These are phyloP conservation scores for Cyphomyrus plagiostoma DNA, from an alignment of 2,113 vertebrate species.

Conservation along the genomic window DNA sequence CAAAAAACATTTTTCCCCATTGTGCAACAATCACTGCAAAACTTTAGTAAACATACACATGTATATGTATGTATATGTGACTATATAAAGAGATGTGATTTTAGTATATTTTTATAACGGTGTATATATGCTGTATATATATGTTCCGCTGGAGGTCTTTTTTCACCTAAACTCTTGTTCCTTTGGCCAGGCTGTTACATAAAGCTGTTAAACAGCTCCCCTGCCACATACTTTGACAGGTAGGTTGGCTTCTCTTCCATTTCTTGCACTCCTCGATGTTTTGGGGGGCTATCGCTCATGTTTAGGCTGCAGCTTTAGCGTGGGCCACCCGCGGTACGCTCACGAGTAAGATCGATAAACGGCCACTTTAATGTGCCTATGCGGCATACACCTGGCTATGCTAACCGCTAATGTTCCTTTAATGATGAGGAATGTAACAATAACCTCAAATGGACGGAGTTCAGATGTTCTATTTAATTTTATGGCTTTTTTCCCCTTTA, in stretches of 20 bases:
- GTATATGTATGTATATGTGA: background rate
- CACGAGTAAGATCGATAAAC: background rate
- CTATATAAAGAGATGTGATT: background rate
- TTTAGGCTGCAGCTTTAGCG: background rate
- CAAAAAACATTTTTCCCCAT: background rate
- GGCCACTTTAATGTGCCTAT: background rate
- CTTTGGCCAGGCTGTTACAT: background rate
- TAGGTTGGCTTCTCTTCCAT: background rate
- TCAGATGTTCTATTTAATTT: background rate
- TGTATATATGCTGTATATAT: background rate
- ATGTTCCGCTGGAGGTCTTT: background rate
- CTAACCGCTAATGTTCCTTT: background rate
- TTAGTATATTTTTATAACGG: background rate
- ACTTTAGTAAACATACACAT: background rate
- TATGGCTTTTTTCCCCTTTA: background rate
- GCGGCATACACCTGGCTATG: background rate
- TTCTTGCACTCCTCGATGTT: background rate
- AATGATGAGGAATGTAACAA: background rate
- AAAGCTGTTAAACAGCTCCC: background rate
- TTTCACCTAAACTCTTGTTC: background rate
- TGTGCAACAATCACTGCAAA: background rate
- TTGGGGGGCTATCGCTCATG: background rate
- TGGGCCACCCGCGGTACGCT: background rate
- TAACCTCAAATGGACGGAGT: background rate
- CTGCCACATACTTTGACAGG: background rate